Evolutionary conservation across 2,888 invertebrate genomes (phyloP).

Genomic region (Plusia festucae): DNA sequence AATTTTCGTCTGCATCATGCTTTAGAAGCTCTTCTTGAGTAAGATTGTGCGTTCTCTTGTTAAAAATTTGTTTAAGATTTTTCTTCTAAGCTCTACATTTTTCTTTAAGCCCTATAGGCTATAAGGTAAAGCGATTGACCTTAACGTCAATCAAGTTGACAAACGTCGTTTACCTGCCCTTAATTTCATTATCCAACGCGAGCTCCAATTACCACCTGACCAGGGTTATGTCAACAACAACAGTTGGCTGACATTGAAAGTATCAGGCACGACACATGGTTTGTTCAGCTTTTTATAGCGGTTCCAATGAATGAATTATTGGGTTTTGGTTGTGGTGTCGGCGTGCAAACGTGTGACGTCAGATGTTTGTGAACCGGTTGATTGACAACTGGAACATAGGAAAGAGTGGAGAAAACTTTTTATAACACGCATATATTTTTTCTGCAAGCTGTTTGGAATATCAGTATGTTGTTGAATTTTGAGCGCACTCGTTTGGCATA

Average conservation of each 20-base stretch:
- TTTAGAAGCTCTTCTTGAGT: too few species aligned
- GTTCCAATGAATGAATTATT: constrained; percentile 20
- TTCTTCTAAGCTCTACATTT: neutral
- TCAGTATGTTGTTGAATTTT: too few species aligned
- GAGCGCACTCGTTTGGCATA: too few species aligned
- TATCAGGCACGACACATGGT: constrained; percentile 52
- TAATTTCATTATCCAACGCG: constrained; percentile 29
- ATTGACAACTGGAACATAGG: too few species aligned
- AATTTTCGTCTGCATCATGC: too few species aligned
- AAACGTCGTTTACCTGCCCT: neutral
- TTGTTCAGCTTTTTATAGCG: constrained; percentile 12
- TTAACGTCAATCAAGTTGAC: constrained; percentile 5
- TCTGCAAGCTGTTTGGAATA: too few species aligned
- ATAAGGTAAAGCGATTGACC: neutral
- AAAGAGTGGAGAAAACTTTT: too few species aligned
- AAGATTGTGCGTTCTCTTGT: too few species aligned
- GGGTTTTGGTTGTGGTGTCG: too few species aligned
- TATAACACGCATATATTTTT: too few species aligned
- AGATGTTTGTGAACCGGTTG: too few species aligned
- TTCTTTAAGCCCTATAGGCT: neutral
- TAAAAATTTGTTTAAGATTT: neutral
- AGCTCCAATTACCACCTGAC: constrained; percentile 32
- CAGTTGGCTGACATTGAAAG: constrained; percentile 51
- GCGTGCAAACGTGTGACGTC: too few species aligned
- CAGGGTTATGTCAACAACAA: constrained; percentile 36